Conservation (phyloP, 2,888 invertebrate genomes). For the Osmoderma eremita region DNA sequence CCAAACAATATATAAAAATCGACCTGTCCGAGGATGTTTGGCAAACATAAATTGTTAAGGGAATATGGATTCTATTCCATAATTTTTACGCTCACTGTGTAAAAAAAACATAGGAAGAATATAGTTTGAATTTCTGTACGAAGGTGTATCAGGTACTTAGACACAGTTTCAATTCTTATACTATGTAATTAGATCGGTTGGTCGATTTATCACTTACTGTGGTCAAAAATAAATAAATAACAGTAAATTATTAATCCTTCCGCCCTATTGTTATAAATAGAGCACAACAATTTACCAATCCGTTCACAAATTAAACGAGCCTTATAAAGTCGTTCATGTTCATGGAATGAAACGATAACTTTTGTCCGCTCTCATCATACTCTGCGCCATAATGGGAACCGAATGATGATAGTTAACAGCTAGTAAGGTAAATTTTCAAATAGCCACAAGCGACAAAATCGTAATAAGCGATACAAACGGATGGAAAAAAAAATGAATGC, state of each 20-base stretch:
- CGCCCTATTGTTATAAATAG: conserved; percentile 18
- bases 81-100: too few relatives aligned
- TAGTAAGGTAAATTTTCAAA: conserved; percentile 26
- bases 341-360: conserved; percentile 10
- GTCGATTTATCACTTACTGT: background rate
- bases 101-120: too few relatives aligned
- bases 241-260: conserved; percentile 28
- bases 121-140: too few relatives aligned
- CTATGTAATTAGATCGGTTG: background rate
- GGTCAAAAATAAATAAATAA: conserved; percentile 23
- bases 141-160: too few relatives aligned
- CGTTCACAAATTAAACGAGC: conserved; percentile 22
- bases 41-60: too few relatives aligned
- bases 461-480: conserved; percentile 26
- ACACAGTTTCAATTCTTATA: background rate
- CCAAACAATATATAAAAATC: too few relatives aligned
- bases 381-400: background rate
- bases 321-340: conserved; percentile 28
- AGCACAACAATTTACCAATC: conserved; percentile 31
- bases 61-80: too few relatives aligned
- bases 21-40: too few relatives aligned
- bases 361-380: conserved; percentile 2
- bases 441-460: conserved; percentile 7
- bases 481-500: conserved; percentile 17
- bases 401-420: conserved; percentile 3